Evolutionary conservation across 2,113 vertebrate species (phyloP).

Genomic region (Toxostoma redivivum): DNA sequence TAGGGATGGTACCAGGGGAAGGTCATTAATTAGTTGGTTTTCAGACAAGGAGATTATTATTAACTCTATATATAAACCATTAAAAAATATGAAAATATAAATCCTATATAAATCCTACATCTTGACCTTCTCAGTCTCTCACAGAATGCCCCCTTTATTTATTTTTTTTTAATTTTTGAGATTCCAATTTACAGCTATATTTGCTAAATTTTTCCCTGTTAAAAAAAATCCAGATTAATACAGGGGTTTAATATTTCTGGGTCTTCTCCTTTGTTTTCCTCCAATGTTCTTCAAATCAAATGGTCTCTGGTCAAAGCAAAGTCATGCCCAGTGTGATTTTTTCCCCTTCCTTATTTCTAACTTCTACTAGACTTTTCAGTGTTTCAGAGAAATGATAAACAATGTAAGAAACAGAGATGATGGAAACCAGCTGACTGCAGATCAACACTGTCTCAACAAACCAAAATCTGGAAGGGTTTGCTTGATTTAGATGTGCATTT

Average conservation of each 20-base stretch:
- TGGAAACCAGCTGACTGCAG: not conserved
- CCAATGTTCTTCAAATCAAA: not conserved
- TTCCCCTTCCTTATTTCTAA: not conserved
- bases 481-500: not conserved
- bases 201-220: not conserved
- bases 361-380: not conserved
- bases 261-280: not conserved
- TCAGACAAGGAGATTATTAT: not conserved
- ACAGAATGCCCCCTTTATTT: rapidly evolving
- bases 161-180: not conserved
- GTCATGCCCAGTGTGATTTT: not conserved
- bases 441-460: not conserved
- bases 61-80: not conserved
- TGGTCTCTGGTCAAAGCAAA: rapidly evolving
- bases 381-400: not conserved
- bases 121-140: not conserved
- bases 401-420: not conserved
- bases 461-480: not conserved
- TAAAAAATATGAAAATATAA: not conserved
- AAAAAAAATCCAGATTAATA: not conserved
- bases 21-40: not conserved
- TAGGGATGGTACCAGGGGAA: rapidly evolving
- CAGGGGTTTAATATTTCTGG: not conserved
- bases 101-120: rapidly evolving
- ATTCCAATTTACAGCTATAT: not conserved